phyloP scores from a whole-genome alignment of 2,888 invertebrate genomes.

The Zaprionus lineosus region DNA sequence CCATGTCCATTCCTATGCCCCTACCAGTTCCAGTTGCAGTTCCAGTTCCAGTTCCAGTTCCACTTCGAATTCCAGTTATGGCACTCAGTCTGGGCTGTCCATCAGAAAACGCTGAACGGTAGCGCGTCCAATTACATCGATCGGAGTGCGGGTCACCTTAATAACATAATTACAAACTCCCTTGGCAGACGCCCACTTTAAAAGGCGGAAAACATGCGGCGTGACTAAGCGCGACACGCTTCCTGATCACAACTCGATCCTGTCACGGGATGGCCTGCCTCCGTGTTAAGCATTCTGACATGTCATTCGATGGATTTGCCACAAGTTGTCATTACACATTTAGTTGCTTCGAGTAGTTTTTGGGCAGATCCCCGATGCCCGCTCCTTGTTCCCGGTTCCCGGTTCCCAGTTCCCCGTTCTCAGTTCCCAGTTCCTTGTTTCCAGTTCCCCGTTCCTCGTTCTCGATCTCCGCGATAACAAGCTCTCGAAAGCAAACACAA shows the following conservation, averaged over 20 bases:
- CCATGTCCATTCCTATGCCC: too few relatives aligned
- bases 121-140: slow-evolving; percentile 72
- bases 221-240: slow-evolving; percentile 68
- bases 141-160: slow-evolving; percentile 52
- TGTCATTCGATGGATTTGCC: slow-evolving; percentile 68
- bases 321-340: slow-evolving; percentile 72
- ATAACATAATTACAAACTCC: slow-evolving; percentile 78
- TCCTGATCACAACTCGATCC: slow-evolving; percentile 54
- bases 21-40: slow-evolving; percentile 4
- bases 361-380: too few relatives aligned
- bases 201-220: slow-evolving; percentile 70
- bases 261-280: slow-evolving; percentile 18
- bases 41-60: too few relatives aligned
- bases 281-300: slow-evolving; percentile 49
- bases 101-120: slow-evolving; percentile 60
- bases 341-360: slow-evolving; percentile 29
- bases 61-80: too few relatives aligned
- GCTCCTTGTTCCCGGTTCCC: too few relatives aligned
- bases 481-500: slow-evolving; percentile 32
- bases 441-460: too few relatives aligned
- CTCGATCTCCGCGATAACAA: slow-evolving; percentile 53
- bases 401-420: too few relatives aligned
- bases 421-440: too few relatives aligned
- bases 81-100: too few relatives aligned
- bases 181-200: slow-evolving; percentile 73